These are phyloP conservation scores for Amiota communis DNA, from an alignment of 2,888 invertebrate genomes.

Conservation along the genomic window DNA sequence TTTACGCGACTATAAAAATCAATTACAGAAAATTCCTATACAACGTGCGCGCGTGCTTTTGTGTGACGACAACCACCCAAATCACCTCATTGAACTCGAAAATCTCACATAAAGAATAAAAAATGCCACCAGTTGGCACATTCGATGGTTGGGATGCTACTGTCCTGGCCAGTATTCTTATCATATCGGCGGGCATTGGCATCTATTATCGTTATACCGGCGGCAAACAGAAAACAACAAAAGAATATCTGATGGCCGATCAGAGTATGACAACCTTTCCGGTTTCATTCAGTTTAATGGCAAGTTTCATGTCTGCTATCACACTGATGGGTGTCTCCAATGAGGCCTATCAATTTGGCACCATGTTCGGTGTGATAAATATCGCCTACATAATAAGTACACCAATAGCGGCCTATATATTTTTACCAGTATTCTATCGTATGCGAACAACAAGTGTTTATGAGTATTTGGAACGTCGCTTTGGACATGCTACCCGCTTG, in stretches of 20 bases:
- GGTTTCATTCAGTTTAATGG: conserved; percentile 91
- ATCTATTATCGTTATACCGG: conserved; percentile 90
- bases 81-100: not conserved
- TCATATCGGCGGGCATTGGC: conserved; percentile 84
- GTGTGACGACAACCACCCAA: not conserved
- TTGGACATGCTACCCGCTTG: conserved; percentile 83
- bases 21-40: conserved; percentile 2
- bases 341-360: conserved; percentile 88
- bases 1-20: conserved; percentile 12
- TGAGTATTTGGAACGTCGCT: conserved; percentile 92
- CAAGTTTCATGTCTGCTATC: conserved; percentile 93
- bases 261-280: conserved; percentile 86
- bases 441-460: conserved; percentile 89
- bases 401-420: conserved; percentile 84
- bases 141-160: conserved; percentile 84
- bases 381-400: conserved; percentile 84
- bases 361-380: conserved; percentile 85
- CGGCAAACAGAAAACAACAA: conserved; percentile 88
- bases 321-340: conserved; percentile 90
- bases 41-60: not conserved
- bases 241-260: conserved; percentile 90
- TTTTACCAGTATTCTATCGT: conserved; percentile 89
- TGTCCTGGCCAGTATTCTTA: conserved; percentile 81
- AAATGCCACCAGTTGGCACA: conserved; percentile 43
- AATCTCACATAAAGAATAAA: not conserved